Percentiles rank a stretch among this genome's conserved stretches.
These are phyloP conservation scores for Diorhabda carinulata DNA, from an alignment of 1,140 invertebrate genomes.

Conservation along the genomic window DNA sequence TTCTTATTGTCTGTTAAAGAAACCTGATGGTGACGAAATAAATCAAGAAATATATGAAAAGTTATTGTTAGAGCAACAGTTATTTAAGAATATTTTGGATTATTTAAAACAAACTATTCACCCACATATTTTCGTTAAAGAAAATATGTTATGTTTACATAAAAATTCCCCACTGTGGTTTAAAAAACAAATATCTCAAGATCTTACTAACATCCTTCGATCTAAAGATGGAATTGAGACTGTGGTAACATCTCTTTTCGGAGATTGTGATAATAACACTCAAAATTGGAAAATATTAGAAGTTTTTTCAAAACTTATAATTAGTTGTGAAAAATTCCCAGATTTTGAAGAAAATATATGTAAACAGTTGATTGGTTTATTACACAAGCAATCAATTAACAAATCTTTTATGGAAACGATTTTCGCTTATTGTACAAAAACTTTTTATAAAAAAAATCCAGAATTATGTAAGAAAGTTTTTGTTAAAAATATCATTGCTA, in stretches of 20 bases:
- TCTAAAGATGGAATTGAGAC: slow-evolving; percentile 57
- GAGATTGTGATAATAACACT: slow-evolving; percentile 53
- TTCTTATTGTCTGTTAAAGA: slow-evolving; percentile 60
- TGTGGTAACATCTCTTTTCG: slow-evolving; percentile 60
- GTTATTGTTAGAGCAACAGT: slow-evolving; percentile 52
- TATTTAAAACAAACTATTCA: slow-evolving; percentile 56
- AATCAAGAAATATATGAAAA: slow-evolving; percentile 53
- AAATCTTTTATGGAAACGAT: slow-evolving; percentile 21
- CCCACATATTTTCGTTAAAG: slow-evolving; percentile 60
- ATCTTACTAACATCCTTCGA: slow-evolving; percentile 56
- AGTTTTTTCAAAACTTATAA: slow-evolving; percentile 60
- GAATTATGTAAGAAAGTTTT: slow-evolving; percentile 48
- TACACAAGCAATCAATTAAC: slow-evolving; percentile 43
- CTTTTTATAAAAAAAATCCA: slow-evolving; percentile 52
- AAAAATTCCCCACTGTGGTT: slow-evolving; percentile 60
- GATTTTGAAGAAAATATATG: slow-evolving; percentile 55
- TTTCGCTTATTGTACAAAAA: slow-evolving; percentile 49
- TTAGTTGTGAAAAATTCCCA: slow-evolving; percentile 50
- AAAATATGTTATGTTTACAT: slow-evolving; percentile 62
- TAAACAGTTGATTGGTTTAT: slow-evolving; percentile 51
- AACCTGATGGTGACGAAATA: slow-evolving; percentile 51
- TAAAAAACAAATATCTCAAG: slow-evolving; percentile 55
- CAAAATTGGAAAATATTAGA: slow-evolving; percentile 64
- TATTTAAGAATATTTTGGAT: slow-evolving; percentile 54
- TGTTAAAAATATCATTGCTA: slow-evolving; percentile 44